Conservation (phyloP, 2,113 vertebrate species). For the Delphinus delphis region DNA sequence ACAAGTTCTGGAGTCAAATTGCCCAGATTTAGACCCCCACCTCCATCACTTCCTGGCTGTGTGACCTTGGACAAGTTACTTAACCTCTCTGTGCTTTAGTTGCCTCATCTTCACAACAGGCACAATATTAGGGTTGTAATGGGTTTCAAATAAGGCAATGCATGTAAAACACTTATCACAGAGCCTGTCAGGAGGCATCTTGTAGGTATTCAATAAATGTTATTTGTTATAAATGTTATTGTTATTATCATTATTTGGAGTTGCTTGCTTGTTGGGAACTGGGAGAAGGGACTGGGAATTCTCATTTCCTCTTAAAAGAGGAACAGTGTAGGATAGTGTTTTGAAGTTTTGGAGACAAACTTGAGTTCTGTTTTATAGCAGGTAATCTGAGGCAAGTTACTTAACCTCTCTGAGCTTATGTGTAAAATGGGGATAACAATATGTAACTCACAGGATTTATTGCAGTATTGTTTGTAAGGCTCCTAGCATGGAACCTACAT, state of each 20-base stretch:
- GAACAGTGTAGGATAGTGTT: neutral
- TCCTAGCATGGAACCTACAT: neutral
- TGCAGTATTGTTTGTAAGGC: neutral
- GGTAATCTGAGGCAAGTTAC: neutral
- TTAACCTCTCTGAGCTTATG: slow-evolving; percentile 8
- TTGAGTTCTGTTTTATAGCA: slow-evolving; percentile 9
- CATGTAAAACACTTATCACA: neutral
- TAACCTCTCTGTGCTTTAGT: neutral
- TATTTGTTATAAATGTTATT: neutral
- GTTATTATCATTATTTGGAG: neutral
- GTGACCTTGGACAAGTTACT: neutral
- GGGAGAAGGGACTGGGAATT: neutral
- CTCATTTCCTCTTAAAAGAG: slow-evolving; percentile 46
- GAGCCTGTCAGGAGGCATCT: neutral
- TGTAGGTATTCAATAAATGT: neutral
- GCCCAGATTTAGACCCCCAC: neutral
- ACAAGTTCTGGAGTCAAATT: neutral
- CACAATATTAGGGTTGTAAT: neutral
- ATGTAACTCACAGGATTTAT: neutral
- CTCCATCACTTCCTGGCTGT: neutral
- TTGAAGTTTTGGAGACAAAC: slow-evolving; percentile 14
- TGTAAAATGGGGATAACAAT: neutral
- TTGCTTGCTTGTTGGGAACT: neutral
- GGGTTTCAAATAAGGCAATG: neutral
- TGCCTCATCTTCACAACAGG: slow-evolving; percentile 25